phyloP scores from a whole-genome alignment of 2,113 vertebrate genomes.

The Corythornis cristatus region DNA sequence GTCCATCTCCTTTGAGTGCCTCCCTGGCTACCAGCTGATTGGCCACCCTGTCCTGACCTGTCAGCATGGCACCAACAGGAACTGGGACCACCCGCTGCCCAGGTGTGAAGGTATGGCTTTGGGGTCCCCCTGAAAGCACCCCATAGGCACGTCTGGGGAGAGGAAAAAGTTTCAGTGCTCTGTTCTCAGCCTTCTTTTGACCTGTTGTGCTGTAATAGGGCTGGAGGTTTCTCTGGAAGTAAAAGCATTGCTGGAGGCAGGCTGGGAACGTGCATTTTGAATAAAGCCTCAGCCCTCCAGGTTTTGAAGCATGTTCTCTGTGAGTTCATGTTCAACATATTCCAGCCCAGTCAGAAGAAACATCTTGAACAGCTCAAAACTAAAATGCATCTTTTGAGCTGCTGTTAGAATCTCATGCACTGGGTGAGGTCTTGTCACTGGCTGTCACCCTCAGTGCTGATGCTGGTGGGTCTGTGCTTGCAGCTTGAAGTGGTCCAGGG shows the following conservation, averaged over 20 bases:
- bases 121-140: neutral
- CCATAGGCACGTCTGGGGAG: accelerated
- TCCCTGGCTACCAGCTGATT: slow-evolving; percentile 89
- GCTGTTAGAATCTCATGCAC: accelerated
- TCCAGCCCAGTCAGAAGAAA: neutral
- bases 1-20: slow-evolving; percentile 96
- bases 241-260: neutral
- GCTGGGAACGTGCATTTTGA: accelerated
- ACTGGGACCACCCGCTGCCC: slow-evolving; percentile 94
- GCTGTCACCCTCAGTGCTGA: neutral
- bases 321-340: accelerated
- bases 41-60: slow-evolving; percentile 94
- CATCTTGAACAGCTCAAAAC: neutral
- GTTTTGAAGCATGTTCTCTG: accelerated
- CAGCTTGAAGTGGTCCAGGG: neutral
- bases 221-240: neutral
- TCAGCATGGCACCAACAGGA: slow-evolving; percentile 93
- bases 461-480: neutral
- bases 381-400: neutral
- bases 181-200: neutral
- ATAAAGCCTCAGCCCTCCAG: neutral
- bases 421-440: neutral
- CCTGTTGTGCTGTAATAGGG: accelerated
- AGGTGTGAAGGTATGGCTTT: slow-evolving; percentile 91
- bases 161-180: neutral